Evolutionary conservation across 2,797 vertebrate species (phyloP), one percentile per base, ranked within the genome.

Genomic region (Pangasius djambal): DNA sequence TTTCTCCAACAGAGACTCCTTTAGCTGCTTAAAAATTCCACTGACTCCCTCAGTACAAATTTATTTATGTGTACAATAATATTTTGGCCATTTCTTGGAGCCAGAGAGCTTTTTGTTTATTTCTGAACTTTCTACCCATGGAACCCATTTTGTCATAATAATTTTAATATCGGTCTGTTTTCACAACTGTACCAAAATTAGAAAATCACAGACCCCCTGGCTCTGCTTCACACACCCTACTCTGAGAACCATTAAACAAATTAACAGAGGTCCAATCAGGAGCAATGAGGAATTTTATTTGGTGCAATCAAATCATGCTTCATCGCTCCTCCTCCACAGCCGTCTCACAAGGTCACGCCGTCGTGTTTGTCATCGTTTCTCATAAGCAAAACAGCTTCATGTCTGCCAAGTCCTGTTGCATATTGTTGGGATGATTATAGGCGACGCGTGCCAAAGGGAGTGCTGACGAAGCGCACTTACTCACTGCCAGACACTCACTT

Each of bases 361-460:
- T 87, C 74, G 50, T 57, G 67, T 90, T 89, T 87, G 86, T 90
- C 89, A 90, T 90, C 88, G 0, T 61, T 81, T 89, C 88, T 83
- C 79, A 83, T 40, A 34, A 82, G 87, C 81, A 86, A 89, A 90
- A 88, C 91, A 88, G 84, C 81, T 75, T 25, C 15, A 44, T n/a
- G 63, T 87, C 88, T 88, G 89, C 87, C 88, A 89, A 86, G 83
- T 87, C 85, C 79, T 55, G 83, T 55, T 86, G 86, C 89, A 91
- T 89, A 90, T 89, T 90, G 89, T 91, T 79, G 85, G 67, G 85
- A 87, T 83, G 91, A 89, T 89, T 69, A 70, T 25, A n/a, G 40
- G 28, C 28, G 13, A 44, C 31, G 18, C 6, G 37, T 85, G 88
- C 83, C 88, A 89, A 89, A 82, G 87, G 69, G 65, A 55, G 74